A percentile compares a stretch with the other conserved stretches of the same genome.
phyloP scores from a whole-genome alignment of 2,797 vertebrate species.

The Acanthis flammea region DNA sequence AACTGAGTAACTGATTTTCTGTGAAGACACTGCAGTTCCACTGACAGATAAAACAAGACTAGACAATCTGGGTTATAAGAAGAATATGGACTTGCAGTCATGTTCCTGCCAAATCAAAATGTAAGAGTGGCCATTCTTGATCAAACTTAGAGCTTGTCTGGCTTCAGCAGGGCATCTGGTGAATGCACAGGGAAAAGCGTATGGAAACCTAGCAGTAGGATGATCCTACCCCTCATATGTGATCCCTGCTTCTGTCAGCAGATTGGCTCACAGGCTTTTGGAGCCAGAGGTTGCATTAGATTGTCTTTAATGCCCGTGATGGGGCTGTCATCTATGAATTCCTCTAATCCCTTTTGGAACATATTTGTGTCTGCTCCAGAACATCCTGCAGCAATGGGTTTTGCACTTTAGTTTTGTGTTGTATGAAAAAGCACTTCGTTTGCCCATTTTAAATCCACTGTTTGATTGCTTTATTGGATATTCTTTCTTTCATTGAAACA shows the following conservation, averaged over 20 bases:
- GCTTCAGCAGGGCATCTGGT: neutral
- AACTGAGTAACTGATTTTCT: neutral
- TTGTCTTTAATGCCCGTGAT: slow-evolving; percentile 19
- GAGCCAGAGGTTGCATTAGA: slow-evolving; percentile 14
- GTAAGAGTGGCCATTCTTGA: neutral
- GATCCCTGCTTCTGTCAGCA: neutral
- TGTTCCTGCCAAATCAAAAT: neutral
- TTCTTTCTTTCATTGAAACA: neutral
- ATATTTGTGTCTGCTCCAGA: neutral
- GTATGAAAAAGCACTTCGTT: neutral
- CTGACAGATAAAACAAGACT: neutral
- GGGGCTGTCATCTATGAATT: neutral
- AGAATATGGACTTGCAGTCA: neutral
- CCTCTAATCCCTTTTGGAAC: slow-evolving; percentile 13
- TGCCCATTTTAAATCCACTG: neutral
- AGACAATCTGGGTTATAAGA: neutral
- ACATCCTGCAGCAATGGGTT: neutral
- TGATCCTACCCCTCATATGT: neutral
- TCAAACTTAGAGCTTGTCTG: neutral
- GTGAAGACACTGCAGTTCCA: neutral
- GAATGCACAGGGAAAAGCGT: neutral
- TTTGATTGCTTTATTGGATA: slow-evolving; percentile 1
- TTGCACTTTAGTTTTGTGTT: neutral
- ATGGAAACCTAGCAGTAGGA: neutral
- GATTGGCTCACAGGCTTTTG: neutral